Evolutionary conservation across 2,888 invertebrate species (phyloP), one percentile per base, ranked within the genome.

Genomic region (Nephrocerus scutellatus): DNA sequence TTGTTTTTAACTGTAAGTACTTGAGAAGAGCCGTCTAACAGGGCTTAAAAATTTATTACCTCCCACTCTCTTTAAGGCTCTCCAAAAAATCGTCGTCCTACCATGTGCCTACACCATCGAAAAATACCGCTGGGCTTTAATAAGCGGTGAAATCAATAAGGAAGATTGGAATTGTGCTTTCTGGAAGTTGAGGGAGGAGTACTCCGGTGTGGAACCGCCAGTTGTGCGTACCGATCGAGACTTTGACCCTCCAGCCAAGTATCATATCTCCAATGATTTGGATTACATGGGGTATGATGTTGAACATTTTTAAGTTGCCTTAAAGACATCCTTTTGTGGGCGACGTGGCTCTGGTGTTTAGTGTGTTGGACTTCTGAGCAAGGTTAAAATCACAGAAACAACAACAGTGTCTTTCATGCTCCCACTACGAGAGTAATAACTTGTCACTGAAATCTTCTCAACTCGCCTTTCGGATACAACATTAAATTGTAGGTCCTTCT

Each of bases 191-290:
- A 70, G 77, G 3, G 75, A 75, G 47, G 56, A 62, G 34, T 71
- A 74, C 43, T 81, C 81, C 39, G 82, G 82, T 1, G 67, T 82
- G 2, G 72, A 74, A 43, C 78, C 82, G 0, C 80, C 82, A 1
- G 66, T 74, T 0, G 71, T 72, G 32, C 68, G 84, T 44, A 72
- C 68, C 15, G 79, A 80, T 52, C 70, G 71, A 0, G 79, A 84
- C 61, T 85, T 85, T 43, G 85, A 85, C 60, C 76, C 84, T 4
- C 83, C 82, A 3, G 76, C 83, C 4, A 85, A 84, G 54, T 79
- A 81, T 43, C 78, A 85, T 37, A 74, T 83, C 13, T 76, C 80
- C 5, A 78, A 78, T 29, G 78, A 80, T 57, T 78, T 80, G 24
- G 78, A 80, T 37, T 82, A 82, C 60, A 74, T 80, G 60, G 77